These are phyloP conservation scores for Lissocephala sabroskyi DNA, from an alignment of 2,888 invertebrate genomes.

Conservation along the genomic window DNA sequence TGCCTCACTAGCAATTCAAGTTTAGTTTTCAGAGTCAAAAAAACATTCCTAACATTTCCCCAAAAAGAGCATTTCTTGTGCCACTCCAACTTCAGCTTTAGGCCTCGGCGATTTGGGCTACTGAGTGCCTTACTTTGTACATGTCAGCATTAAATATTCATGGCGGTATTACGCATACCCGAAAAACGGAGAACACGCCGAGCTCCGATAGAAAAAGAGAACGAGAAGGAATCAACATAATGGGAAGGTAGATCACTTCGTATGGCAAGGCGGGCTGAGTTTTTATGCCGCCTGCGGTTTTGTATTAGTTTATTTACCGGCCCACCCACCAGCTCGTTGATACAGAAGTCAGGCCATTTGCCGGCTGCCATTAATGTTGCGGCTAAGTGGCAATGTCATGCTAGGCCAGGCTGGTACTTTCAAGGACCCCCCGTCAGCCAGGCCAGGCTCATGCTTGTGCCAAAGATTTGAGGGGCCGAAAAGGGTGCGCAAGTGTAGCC, in stretches of 20 bases:
- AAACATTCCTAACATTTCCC: too few species aligned
- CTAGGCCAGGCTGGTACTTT: too few species aligned
- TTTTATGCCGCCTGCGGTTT: conserved; percentile 37
- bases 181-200: too few species aligned
- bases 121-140: conserved; percentile 44
- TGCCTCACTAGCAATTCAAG: too few species aligned
- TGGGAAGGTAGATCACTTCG: conserved; percentile 6
- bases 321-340: conserved; percentile 41
- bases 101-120: too few species aligned
- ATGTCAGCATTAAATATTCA: conserved; percentile 63
- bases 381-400: conserved; percentile 64
- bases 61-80: too few species aligned
- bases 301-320: conserved; percentile 59
- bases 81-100: too few species aligned
- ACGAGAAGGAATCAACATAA: conserved; percentile 28
- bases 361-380: conserved; percentile 61
- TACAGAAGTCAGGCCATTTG: conserved; percentile 34
- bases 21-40: too few species aligned
- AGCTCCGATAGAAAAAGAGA: conserved; percentile 9
- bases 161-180: conserved; percentile 23
- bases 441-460: not conserved
- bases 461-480: conserved; percentile 5
- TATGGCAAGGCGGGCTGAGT: conserved; percentile 25
- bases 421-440: not conserved
- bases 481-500: conserved; percentile 11